Percentiles rank a stretch among this genome's conserved stretches.
These are phyloP conservation scores for Omphaloscelis lunosa DNA, from an alignment of 2,888 invertebrate genomes.

Conservation along the genomic window DNA sequence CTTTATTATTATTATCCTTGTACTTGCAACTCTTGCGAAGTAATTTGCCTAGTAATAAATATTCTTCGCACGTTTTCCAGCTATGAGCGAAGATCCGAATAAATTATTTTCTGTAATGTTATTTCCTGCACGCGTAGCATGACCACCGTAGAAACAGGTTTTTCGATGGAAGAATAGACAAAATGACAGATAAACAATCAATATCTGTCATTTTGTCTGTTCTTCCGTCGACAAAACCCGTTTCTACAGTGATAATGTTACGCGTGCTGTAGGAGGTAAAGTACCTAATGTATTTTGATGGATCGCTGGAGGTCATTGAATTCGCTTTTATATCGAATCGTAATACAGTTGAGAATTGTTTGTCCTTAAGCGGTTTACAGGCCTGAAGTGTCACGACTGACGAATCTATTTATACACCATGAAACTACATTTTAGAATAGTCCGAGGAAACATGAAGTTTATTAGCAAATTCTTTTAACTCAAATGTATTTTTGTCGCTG, in stretches of 20 bases:
- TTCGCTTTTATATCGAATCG: conserved; percentile 5
- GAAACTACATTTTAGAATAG: background rate
- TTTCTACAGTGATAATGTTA: too few relatives aligned
- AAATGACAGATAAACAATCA: too few relatives aligned
- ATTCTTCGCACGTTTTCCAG: conserved; percentile 52
- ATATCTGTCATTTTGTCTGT: too few relatives aligned
- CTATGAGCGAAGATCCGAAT: conserved; percentile 54
- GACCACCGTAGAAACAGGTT: too few relatives aligned
- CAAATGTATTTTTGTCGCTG: conserved; percentile 3
- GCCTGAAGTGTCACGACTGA: background rate
- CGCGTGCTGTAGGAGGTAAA: conserved; percentile 36
- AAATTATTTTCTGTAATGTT: conserved; percentile 44
- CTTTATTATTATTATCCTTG: conserved; percentile 30
- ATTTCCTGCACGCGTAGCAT: too few relatives aligned
- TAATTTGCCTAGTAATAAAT: conserved; percentile 44
- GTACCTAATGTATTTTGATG: conserved; percentile 46
- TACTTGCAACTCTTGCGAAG: conserved; percentile 11
- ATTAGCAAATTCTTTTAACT: conserved; percentile 1
- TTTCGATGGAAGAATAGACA: too few relatives aligned
- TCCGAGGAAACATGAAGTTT: background rate
- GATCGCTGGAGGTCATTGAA: conserved; percentile 59
- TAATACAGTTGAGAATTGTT: conserved; percentile 14
- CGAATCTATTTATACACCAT: conserved; percentile 1
- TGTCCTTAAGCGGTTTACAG: background rate
- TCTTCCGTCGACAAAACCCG: too few relatives aligned